Base-by-base conservation (phyloP, 2,888 invertebrate genomes). In the Amphipoea lucens region DNA sequence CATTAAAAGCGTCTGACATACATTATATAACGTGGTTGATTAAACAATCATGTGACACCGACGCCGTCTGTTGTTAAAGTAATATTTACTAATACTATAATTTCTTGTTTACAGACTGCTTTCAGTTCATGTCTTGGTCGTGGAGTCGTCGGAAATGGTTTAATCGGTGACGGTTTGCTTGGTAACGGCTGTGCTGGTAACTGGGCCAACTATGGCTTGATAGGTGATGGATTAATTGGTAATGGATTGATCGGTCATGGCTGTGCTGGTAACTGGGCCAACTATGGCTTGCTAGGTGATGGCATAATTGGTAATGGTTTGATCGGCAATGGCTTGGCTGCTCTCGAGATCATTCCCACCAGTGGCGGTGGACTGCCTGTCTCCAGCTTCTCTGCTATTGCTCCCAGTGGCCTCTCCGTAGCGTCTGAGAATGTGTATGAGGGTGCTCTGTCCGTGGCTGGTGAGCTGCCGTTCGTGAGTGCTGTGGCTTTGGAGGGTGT, bases 401-500 rank as follows among this genome's bases (percentile, higher is more conserved):
- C 45, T 65, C 79, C 79, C n/a, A 79, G 0, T 51, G 66, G 79
- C 2, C 62, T 78, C 42, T 69, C 78, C 2, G 7, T 78, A 42
- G 29, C 42, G 11, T 78, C 78, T 78, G 78, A 78, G 23, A 76
- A 78, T 40, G 67, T 60, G 12, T 60, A 2, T 60, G 76, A 76
- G 85, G 94, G 94, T 42, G 74, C 88, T 51, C 78, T 95, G 7
- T 81, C 86, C 4, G 92, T 93, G 4, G 87, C 87, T 23, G 95
- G 95, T 67, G 90, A 93, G 77, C 79, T 95, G 54, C 95, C 93
- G 4, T 93, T 94, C 89, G 74, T 93, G 17, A 92, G 93, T 17
- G 90, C 94, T 29, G 94, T 93, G 0, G 92, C 83, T 23, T 78
- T 95, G 57, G 91, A 92, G 65, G 94, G 93, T 0, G 86, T 83